Percentiles rank a stretch among this genome's conserved stretches.
These are phyloP conservation scores for Apocheima hispidaria DNA, from an alignment of 2,888 invertebrate genomes.

Conservation along the genomic window DNA sequence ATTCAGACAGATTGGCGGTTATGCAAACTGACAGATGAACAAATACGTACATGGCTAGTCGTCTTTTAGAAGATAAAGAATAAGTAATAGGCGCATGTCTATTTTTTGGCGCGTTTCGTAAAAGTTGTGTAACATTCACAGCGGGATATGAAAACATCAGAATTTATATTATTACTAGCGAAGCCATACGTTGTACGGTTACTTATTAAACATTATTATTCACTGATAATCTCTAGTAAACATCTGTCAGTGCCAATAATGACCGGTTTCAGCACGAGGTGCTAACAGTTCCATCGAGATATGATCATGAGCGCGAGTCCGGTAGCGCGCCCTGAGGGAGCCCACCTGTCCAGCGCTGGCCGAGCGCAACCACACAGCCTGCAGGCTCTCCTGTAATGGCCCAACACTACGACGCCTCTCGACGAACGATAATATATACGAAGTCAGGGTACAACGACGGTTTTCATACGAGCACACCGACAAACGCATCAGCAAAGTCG, in stretches of 20 bases:
- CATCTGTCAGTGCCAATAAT: slow-evolving; percentile 53
- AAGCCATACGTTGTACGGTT: slow-evolving; percentile 29
- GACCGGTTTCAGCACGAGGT: slow-evolving; percentile 50
- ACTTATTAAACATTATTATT: slow-evolving; percentile 9
- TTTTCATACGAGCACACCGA: neutral
- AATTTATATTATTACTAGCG: slow-evolving; percentile 11
- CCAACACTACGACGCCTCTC: slow-evolving; percentile 39
- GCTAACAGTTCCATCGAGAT: slow-evolving; percentile 56
- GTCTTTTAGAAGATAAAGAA: slow-evolving; percentile 18
- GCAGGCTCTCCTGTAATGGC: slow-evolving; percentile 65
- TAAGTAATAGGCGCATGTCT: slow-evolving; percentile 16
- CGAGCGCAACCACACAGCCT: slow-evolving; percentile 47
- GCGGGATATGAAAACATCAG: slow-evolving; percentile 10
- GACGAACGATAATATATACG: neutral
- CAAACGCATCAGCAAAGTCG: slow-evolving; percentile 32
- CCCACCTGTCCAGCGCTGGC: slow-evolving; percentile 47
- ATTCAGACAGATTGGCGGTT: slow-evolving; percentile 45
- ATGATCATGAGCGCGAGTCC: slow-evolving; percentile 57
- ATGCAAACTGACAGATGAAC: slow-evolving; percentile 44
- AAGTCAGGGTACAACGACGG: slow-evolving; percentile 49
- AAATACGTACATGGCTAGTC: slow-evolving; percentile 22
- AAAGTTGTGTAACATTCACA: neutral
- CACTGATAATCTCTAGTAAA: slow-evolving; percentile 43
- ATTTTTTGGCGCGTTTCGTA: slow-evolving; percentile 3
- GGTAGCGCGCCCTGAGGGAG: slow-evolving; percentile 72